These are phyloP conservation scores for Erebia aethiops DNA, from an alignment of 2,888 invertebrate species.

Conservation along the genomic window DNA sequence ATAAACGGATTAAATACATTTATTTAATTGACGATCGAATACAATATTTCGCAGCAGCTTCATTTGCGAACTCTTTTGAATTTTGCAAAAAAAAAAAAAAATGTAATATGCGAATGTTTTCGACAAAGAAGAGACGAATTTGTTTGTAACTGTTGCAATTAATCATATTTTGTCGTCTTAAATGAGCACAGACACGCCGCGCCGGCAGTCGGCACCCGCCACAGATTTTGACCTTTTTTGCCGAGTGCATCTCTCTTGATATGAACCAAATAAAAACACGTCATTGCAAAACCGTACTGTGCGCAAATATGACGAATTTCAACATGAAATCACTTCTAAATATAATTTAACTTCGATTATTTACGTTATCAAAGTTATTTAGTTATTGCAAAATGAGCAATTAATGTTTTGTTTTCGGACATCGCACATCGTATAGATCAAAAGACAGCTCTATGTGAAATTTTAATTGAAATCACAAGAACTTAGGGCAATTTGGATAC, in stretches of 20 bases:
- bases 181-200: slow-evolving; percentile 1
- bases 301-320: slow-evolving; percentile 41
- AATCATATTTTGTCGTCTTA: slow-evolving; percentile 35
- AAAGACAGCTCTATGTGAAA: not conserved
- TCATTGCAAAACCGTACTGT: slow-evolving; percentile 61
- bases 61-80: not conserved
- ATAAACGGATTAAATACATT: too few relatives aligned
- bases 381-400: slow-evolving; percentile 12
- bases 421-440: not conserved
- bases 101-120: not conserved
- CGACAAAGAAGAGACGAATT: not conserved
- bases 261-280: slow-evolving; percentile 21
- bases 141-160: slow-evolving; percentile 25
- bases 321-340: slow-evolving; percentile 56
- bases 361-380: slow-evolving; percentile 8
- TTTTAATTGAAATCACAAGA: not conserved
- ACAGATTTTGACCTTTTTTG: slow-evolving; percentile 19
- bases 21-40: too few relatives aligned
- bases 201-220: not conserved
- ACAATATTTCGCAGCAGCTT: too few relatives aligned
- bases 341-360: slow-evolving; percentile 19
- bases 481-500: not conserved
- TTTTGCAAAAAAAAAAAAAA: not conserved
- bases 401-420: not conserved
- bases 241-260: slow-evolving; percentile 14